Evolutionary conservation across 2,797 vertebrate species (phyloP).

Genomic region (Chelidonichthys spinosus): DNA sequence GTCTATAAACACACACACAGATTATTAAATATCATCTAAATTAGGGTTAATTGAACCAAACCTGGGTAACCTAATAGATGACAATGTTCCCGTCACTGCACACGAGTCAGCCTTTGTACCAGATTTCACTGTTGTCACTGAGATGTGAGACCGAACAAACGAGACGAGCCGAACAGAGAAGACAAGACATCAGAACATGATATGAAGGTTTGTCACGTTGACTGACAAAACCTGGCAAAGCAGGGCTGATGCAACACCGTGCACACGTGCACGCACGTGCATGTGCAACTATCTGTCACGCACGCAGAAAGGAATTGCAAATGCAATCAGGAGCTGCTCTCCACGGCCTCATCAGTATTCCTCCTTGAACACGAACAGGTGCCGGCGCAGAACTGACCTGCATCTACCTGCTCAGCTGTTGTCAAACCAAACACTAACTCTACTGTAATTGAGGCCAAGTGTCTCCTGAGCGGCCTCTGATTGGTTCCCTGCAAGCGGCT

Average conservation of each 20-base stretch:
- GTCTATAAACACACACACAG: background rate
- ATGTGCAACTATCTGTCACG: background rate
- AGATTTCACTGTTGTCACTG: conserved; percentile 10
- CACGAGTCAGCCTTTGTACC: conserved; percentile 18
- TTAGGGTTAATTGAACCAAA: background rate
- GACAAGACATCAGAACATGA: conserved; percentile 1
- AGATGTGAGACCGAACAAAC: conserved; percentile 20
- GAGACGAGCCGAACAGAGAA: conserved; percentile 14
- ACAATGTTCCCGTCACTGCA: conserved; percentile 9
- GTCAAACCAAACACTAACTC: conserved; percentile 69
- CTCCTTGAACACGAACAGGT: conserved; percentile 67
- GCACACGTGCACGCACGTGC: conserved; percentile 1
- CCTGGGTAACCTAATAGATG: background rate
- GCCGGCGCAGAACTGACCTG: conserved; percentile 65
- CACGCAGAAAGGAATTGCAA: conserved; percentile 67
- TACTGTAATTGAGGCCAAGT: conserved; percentile 71
- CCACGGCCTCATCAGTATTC: conserved; percentile 64
- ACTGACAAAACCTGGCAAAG: conserved; percentile 21
- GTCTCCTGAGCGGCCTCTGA: conserved; percentile 62
- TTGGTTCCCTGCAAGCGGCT: conserved; percentile 50
- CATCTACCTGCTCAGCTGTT: conserved; percentile 75
- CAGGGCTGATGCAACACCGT: background rate
- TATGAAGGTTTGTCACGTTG: background rate
- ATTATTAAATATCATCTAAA: background rate
- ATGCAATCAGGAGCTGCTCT: conserved; percentile 72